Evolutionary conservation across 2,797 vertebrate species (phyloP), one percentile per base, ranked within the genome.

Genomic region (Poeciliopsis gracilis): DNA sequence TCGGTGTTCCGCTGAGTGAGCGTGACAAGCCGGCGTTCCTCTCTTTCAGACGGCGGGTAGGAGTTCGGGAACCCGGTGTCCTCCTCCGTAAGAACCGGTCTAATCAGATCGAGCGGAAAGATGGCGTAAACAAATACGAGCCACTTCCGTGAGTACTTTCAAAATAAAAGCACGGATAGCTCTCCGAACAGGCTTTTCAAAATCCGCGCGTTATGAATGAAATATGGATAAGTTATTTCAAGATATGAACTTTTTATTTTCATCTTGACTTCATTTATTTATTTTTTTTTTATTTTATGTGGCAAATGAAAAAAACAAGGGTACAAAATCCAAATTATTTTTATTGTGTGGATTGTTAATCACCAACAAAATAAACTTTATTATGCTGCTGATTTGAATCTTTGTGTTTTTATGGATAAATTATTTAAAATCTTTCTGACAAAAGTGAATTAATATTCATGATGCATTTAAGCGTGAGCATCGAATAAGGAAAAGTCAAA

Each of bases 31-130:
- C 66, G 46, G 82, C 45, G 57, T 73, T 80, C 0, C 25, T 66
- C 75, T 83, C 55, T 76, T 20, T 72, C 73, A 28, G 46, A 77
- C 49, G 33, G 61, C 49, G 75, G 73, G 13, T 30, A 0, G 70
- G 76, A 59, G 20, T 78, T 87, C 85, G 20, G 73, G 80, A 3
- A 61, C 72, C 89, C 89, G 86, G 83, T 75, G 89, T 91, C 84
- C 84, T 85, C 77, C 81, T 88, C 81, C 73, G 83, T 84, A 86
- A 72, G 86, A 90, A 88, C 92, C 95, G 93, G 94, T 95, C 88
- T 89, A 88, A 76, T 55, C 86, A 75, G 77, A 76, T 59, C 77
- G 80, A 66, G 82, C 83, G 30, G 77, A 28, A 91, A 84, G 59
- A 23, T 47, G 4, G 10, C 71, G n/a, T 10, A 3, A 49, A 43